Evolutionary conservation across 1,140 invertebrate species (phyloP), one percentile per base, ranked within the genome.

Genomic region (Andrena cerasifolii): DNA sequence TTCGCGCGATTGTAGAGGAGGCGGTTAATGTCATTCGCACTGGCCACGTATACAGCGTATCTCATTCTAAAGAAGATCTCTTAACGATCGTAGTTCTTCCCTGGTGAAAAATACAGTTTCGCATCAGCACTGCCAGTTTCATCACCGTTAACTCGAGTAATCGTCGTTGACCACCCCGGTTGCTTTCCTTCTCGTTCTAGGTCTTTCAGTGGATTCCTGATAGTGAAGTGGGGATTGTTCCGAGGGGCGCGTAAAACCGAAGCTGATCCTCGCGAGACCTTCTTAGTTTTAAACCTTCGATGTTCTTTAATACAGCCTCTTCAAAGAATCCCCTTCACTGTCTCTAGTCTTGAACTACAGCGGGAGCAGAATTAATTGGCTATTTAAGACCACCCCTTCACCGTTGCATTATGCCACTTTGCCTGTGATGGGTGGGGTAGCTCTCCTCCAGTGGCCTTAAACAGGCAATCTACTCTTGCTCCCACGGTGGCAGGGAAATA

Each of bases 101-200:
- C 73, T 45, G 63, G n/a, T 28, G 3, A 40, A 33, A 28, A 58
- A 56, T 43, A 78, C 54, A 63, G 67, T 71, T 73, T 81, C 62
- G 59, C 68, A 59, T 63, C 59, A 81, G 75, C 75, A 81, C 79
- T 81, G 79, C 75, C 79, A 80, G 28, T 70, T 68, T 77, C n/a
- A n/a, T 54, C 74, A 63, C 45, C 40, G 74, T 76, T 65, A 49
- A 61, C 40, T n/a, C 40, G 21, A 53, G 26, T n/a, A 26, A 40
- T 26, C 40, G 24, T 5, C 51, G 47, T 40, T 45, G 43, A 28
- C 5, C 43, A 40, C 58, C 33, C 62, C 45, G 58, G 45, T 73
- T 73, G 51, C 16, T n/a, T n/a, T n/a, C n/a, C n/a, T n/a, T n/a
- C n/a, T n/a, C n/a, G n/a, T n/a, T n/a, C n/a, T n/a, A n/a, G n/a